Evolutionary conservation across 2,113 vertebrate species (phyloP).

Genomic region (Hiodon alosoides): DNA sequence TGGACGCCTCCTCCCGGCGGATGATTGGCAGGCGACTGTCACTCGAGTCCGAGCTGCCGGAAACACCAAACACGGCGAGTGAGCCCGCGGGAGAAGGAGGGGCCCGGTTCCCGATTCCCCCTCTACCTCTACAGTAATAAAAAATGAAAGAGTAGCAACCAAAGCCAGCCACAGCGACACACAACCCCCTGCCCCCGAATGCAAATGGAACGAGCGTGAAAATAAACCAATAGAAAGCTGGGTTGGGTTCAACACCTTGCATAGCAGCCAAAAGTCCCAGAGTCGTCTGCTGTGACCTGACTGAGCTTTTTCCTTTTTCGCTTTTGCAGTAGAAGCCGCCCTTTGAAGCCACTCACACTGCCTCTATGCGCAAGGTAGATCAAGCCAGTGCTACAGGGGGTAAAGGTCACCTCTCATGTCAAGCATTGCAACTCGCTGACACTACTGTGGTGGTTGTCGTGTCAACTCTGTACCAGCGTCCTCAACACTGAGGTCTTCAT

Average conservation of each 20-base stretch:
- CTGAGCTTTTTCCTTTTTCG: neutral
- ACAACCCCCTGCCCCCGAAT: neutral
- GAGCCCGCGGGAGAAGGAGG: neutral
- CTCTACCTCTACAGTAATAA: neutral
- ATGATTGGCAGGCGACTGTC: slow-evolving; percentile 84
- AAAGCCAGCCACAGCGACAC: slow-evolving; percentile 13
- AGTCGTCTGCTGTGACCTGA: slow-evolving; percentile 5
- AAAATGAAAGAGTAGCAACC: slow-evolving; percentile 11
- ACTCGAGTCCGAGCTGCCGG: slow-evolving; percentile 76
- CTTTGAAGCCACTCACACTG: slow-evolving; percentile 1
- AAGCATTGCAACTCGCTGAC: neutral
- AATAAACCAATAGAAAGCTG: neutral
- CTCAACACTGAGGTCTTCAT: neutral
- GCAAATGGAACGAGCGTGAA: neutral
- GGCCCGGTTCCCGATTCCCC: neutral
- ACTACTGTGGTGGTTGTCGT: neutral
- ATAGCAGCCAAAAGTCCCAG: neutral
- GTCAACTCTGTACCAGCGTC: neutral
- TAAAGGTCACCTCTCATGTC: neutral
- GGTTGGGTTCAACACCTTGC: neutral
- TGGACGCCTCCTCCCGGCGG: slow-evolving; percentile 75
- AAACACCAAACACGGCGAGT: slow-evolving; percentile 25
- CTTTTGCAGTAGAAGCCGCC: neutral
- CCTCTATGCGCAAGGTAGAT: neutral
- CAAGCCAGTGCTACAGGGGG: neutral